These are phyloP conservation scores for Istiophorus platypterus DNA, from an alignment of 2,113 vertebrate species.

Conservation along the genomic window DNA sequence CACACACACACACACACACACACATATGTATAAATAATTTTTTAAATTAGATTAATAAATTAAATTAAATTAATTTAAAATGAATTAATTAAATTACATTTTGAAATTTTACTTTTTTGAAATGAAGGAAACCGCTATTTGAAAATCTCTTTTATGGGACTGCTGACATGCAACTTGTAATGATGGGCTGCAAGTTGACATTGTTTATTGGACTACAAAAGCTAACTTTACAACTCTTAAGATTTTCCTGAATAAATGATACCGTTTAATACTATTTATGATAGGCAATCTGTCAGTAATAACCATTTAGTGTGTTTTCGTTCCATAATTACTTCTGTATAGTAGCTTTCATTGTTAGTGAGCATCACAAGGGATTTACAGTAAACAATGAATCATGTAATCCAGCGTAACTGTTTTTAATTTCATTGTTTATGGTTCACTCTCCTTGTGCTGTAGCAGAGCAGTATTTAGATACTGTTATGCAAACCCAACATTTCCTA, in stretches of 20 bases:
- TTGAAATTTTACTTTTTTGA: background rate
- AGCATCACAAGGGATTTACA: background rate
- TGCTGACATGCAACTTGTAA: background rate
- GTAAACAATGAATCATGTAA: background rate
- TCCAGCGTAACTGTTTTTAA: constrained; percentile 20
- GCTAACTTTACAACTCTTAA: too few species aligned
- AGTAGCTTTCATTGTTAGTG: background rate
- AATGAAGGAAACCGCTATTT: background rate
- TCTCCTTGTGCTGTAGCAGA: background rate
- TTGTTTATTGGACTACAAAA: background rate
- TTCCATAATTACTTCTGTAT: background rate
- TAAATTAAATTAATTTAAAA: too few species aligned
- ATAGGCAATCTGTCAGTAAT: background rate
- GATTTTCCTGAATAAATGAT: too few species aligned
- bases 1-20: too few species aligned
- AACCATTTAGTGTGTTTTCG: background rate
- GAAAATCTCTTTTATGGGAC: background rate
- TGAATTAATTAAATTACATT: too few species aligned
- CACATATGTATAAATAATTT: too few species aligned
- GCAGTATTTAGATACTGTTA: background rate
- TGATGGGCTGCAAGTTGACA: background rate
- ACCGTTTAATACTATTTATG: background rate
- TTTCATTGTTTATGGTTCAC: constrained; percentile 9
- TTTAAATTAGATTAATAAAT: too few species aligned
- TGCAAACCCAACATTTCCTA: background rate